Conservation (phyloP, 2,888 invertebrate genomes). For the Scotopteryx bipunctaria region DNA sequence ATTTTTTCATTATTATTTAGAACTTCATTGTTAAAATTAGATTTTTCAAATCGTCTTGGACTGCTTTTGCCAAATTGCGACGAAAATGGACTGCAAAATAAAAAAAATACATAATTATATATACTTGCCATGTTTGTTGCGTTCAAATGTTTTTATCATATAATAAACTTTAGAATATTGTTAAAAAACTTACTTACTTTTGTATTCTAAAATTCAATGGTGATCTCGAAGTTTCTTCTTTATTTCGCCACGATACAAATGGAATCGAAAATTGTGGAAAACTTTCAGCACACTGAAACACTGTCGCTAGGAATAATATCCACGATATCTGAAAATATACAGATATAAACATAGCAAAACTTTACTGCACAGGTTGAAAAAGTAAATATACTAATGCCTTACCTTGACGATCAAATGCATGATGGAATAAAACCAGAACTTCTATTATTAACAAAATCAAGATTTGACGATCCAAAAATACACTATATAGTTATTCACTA, state of each 20-base stretch:
- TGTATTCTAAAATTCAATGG: conserved; percentile 2
- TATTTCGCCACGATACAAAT: conserved; percentile 13
- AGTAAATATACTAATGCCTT: conserved; percentile 6
- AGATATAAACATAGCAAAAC: neutral
- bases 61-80: conserved; percentile 2
- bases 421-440: conserved; percentile 5
- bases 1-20: conserved; percentile 12
- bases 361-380: neutral
- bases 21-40: conserved; percentile 5
- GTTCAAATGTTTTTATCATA: no score
- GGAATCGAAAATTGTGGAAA: conserved; percentile 22
- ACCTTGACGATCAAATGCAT: conserved; percentile 19
- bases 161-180: neutral
- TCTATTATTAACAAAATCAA: neutral
- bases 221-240: conserved; percentile 6
- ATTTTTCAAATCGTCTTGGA: conserved; percentile 6
- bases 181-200: conserved; percentile 11
- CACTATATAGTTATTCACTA: neutral
- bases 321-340: conserved; percentile 17
- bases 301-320: neutral
- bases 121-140: no score
- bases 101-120: neutral
- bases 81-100: conserved; percentile 16
- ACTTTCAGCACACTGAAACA: conserved; percentile 2
- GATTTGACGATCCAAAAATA: neutral